Evolutionary conservation across 2,797 vertebrate genomes (phyloP), one percentile per base, ranked within the genome.

Genomic region (Gymnocypris eckloni): DNA sequence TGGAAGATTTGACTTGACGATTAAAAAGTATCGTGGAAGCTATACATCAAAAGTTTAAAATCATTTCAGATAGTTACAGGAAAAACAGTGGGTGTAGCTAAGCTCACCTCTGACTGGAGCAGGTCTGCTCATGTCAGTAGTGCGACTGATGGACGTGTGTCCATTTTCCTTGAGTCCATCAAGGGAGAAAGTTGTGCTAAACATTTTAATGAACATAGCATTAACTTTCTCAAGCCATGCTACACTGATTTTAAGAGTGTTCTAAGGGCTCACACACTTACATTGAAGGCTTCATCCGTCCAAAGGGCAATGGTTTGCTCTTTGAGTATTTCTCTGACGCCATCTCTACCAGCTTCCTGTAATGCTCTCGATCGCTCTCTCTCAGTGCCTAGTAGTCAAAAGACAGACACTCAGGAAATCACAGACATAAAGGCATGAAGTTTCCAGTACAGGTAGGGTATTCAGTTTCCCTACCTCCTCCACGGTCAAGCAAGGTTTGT

Each of bases 301-400:
- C 94, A 88, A 95, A 96, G 5, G 95, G 95, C 73, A 96, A 90
- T 1, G 94, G 94, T 81, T 94, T 93, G 87, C 89, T 95, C 89
- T 93, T 95, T 86, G 93, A 94, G 88, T 95, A 95, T 89, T 95
- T 94, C 81, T 95, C 95, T 0, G 95, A 92, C 28, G 95, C 94
- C 93, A 96, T 94, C 88, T 95, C 94, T 85, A 96, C 88, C 85
- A 96, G 69, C 45, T 93, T 95, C 71, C 94, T 93, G 90, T 96
- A 96, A 83, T 94, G 95, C 84, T 96, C 95, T 82, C 94, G 93
- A 83, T 94, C 90, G 22, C 94, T 95, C 90, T 95, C 94, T 88
- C 95, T 96, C 87, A 96, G 92, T 45, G 94, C 88, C 96, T 96
- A 71, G 87, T 66, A 71, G 87, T 66, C 15, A 54, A 16, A 45